A percentile compares a stretch with the other conserved stretches of the same genome.
phyloP scores from a whole-genome alignment of 2,797 vertebrate genomes.

The Galaxias olidus region DNA sequence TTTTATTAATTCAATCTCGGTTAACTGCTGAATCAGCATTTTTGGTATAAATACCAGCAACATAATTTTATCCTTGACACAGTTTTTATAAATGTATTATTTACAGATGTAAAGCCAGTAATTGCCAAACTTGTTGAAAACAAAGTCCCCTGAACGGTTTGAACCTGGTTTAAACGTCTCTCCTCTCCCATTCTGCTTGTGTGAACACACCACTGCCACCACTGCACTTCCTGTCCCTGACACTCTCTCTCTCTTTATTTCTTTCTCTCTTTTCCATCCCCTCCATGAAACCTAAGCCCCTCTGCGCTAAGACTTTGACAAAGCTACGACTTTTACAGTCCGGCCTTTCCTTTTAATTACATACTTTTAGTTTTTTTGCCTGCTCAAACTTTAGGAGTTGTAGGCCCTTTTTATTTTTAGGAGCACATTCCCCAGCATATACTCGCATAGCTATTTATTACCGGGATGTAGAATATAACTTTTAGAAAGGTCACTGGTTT shows the following conservation, averaged over 20 bases:
- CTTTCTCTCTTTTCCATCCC: constrained; percentile 26
- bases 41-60: too few species aligned
- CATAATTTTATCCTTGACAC: too few species aligned
- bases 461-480: constrained; percentile 31
- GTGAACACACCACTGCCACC: constrained; percentile 10
- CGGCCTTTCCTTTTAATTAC: constrained; percentile 21
- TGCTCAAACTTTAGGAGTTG: not conserved
- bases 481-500: constrained; percentile 43
- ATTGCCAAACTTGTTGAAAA: not conserved
- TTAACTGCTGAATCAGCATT: too few species aligned
- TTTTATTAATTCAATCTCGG: too few species aligned
- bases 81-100: not conserved
- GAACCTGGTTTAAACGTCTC: not conserved
- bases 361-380: constrained; percentile 18
- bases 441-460: constrained; percentile 21
- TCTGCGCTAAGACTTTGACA: constrained; percentile 10
- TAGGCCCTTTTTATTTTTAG: too few species aligned
- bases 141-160: not conserved
- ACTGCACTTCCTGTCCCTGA: constrained; percentile 8
- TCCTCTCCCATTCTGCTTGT: not conserved
- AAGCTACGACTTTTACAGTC: constrained; percentile 10
- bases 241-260: not conserved
- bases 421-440: not conserved
- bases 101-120: not conserved
- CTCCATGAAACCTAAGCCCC: constrained; percentile 31